Percentiles rank a stretch among this genome's conserved stretches.
These are phyloP conservation scores for Craterocephalus amniculus DNA, from an alignment of 2,797 vertebrate species.

Conservation along the genomic window DNA sequence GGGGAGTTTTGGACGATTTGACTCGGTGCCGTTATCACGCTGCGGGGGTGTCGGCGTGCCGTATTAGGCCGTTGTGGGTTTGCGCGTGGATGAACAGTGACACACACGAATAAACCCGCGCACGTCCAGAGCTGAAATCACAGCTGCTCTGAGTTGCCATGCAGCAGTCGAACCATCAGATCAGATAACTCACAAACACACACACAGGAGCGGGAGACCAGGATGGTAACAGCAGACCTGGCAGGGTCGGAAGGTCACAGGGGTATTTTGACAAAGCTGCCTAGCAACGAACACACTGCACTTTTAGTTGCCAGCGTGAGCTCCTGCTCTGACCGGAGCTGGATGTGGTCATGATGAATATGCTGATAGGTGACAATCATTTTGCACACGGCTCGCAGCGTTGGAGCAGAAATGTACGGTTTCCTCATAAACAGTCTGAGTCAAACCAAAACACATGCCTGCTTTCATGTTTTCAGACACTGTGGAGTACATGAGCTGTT, in stretches of 20 bases:
- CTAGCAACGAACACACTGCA: slow-evolving; percentile 64
- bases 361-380: slow-evolving; percentile 37
- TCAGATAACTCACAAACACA: slow-evolving; percentile 67
- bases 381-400: slow-evolving; percentile 45
- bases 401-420: slow-evolving; percentile 21
- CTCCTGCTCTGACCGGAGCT: slow-evolving; percentile 33
- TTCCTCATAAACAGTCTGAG: slow-evolving; percentile 44
- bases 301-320: slow-evolving; percentile 26
- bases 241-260: slow-evolving; percentile 75
- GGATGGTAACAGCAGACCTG: slow-evolving; percentile 66
- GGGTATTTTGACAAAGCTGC: slow-evolving; percentile 73
- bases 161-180: slow-evolving; percentile 67
- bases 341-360: slow-evolving; percentile 35
- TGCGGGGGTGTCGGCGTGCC: slow-evolving; percentile 61
- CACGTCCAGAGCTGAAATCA: slow-evolving; percentile 57
- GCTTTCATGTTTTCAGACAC: slow-evolving; percentile 1
- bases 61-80: slow-evolving; percentile 61
- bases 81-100: slow-evolving; percentile 52
- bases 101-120: neutral
- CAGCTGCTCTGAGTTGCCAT: slow-evolving; percentile 76
- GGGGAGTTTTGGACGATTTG: slow-evolving; percentile 57
- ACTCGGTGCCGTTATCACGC: slow-evolving; percentile 53
- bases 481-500: neutral
- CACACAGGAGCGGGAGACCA: slow-evolving; percentile 49
- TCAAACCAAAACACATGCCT: slow-evolving; percentile 14